Conservation (phyloP, 2,113 vertebrate species). For the Pao palembangensis region DNA sequence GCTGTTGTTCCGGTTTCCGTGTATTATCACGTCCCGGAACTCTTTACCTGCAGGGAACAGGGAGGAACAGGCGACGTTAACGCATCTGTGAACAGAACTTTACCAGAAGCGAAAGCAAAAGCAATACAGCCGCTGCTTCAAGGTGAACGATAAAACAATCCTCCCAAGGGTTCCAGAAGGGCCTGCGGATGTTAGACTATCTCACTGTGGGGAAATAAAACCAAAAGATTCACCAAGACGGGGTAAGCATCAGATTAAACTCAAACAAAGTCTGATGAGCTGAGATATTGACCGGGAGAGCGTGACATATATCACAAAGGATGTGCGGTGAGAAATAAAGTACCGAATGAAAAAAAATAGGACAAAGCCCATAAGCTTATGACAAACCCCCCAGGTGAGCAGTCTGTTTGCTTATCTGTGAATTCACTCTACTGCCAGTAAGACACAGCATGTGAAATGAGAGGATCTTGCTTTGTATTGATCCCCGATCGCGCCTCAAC, state of each 20-base stretch:
- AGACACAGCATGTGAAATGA: conserved; percentile 57
- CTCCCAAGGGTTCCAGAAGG: background rate
- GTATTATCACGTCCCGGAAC: conserved; percentile 90
- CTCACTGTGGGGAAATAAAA: conserved; percentile 11
- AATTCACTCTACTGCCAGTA: conserved; percentile 50
- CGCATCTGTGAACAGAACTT: background rate
- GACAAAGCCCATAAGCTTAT: conserved; percentile 55
- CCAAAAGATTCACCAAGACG: conserved; percentile 8
- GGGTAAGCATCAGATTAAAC: conserved; percentile 17
- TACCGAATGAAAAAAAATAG: conserved; percentile 30
- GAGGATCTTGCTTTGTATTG: conserved; percentile 45
- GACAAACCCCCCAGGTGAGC: conserved; percentile 58
- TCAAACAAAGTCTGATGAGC: conserved; percentile 36
- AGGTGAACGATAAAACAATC: conserved; percentile 21
- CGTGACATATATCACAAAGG: conserved; percentile 25
- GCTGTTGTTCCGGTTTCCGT: conserved; percentile 92
- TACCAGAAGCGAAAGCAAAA: conserved; percentile 7
- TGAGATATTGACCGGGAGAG: conserved; percentile 40
- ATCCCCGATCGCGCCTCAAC: conserved; percentile 41
- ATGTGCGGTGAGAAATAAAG: conserved; percentile 52
- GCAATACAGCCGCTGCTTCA: conserved; percentile 17
- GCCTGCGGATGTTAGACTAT: conserved; percentile 12
- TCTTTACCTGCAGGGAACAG: conserved; percentile 68
- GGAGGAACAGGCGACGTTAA: conserved; percentile 15
- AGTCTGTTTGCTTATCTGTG: conserved; percentile 53